Conservation (phyloP, 1,140 invertebrate genomes). For the Hypothenemus hampei region DNA sequence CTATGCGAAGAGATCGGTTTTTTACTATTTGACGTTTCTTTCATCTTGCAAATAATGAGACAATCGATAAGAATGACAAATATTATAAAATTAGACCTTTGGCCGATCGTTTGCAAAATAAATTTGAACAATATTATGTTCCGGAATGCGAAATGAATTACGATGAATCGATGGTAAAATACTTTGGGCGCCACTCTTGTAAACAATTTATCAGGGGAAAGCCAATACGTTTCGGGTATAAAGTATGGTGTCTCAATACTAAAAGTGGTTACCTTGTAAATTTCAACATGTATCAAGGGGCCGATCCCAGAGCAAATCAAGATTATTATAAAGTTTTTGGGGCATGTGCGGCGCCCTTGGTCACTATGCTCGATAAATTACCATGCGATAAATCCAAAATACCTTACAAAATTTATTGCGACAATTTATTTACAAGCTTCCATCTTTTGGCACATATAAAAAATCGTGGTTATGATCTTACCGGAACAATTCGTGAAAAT, state of each 20-base stretch:
- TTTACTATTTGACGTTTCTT: slow-evolving; percentile 12
- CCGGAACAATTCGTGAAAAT: slow-evolving; percentile 20
- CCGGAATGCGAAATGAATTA: slow-evolving; percentile 1
- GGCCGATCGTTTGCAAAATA: neutral
- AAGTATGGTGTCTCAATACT: slow-evolving; percentile 26
- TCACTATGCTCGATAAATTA: slow-evolving; percentile 19
- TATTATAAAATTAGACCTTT: slow-evolving; percentile 9
- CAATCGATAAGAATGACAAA: slow-evolving; percentile 15
- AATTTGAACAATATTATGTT: slow-evolving; percentile 1
- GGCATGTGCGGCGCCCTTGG: neutral
- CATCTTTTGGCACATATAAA: slow-evolving; percentile 12
- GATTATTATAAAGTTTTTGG: slow-evolving; percentile 17
- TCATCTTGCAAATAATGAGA: slow-evolving; percentile 20
- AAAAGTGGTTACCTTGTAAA: slow-evolving; percentile 16
- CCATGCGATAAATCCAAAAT: slow-evolving; percentile 6
- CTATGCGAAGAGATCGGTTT: slow-evolving; percentile 23
- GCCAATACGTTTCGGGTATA: slow-evolving; percentile 30
- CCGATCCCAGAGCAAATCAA: slow-evolving; percentile 9
- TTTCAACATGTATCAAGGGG: slow-evolving; percentile 29
- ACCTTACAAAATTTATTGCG: slow-evolving; percentile 12
- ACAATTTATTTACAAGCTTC: slow-evolving; percentile 23
- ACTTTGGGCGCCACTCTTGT: slow-evolving; percentile 28
- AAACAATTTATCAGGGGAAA: slow-evolving; percentile 33
- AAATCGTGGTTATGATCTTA: slow-evolving; percentile 3
- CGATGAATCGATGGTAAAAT: slow-evolving; percentile 33